Conservation (phyloP, 2,797 vertebrate species). For the Leuciscus waleckii region DNA sequence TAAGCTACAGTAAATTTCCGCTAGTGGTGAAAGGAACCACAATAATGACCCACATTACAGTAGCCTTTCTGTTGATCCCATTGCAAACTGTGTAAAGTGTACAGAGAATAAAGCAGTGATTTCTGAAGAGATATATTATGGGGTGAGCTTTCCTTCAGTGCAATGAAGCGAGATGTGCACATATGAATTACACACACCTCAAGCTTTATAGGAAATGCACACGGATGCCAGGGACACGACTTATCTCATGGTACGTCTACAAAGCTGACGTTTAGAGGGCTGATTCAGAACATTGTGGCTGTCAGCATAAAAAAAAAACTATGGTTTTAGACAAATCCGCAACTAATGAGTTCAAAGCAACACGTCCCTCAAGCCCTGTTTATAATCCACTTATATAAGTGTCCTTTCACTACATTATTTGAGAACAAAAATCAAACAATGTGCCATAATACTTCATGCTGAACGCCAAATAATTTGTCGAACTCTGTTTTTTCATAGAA, state of each 20-base stretch:
- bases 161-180: background rate
- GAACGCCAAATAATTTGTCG: background rate
- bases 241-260: slow-evolving; percentile 20
- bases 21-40: background rate
- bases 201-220: background rate
- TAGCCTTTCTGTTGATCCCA: background rate
- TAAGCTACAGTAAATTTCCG: background rate
- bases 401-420: slow-evolving; percentile 9
- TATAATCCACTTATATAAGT: slow-evolving; percentile 51
- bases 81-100: background rate
- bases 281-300: slow-evolving; percentile 34
- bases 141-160: background rate
- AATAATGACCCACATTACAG: background rate
- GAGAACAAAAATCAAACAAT: slow-evolving; percentile 23
- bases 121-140: background rate
- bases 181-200: slow-evolving; percentile 6
- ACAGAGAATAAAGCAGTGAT: background rate
- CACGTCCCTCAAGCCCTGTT: slow-evolving; percentile 14
- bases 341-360: slow-evolving; percentile 49
- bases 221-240: background rate
- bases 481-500: background rate
- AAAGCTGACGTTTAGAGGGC: slow-evolving; percentile 20
- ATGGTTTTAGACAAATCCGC: slow-evolving; percentile 52
- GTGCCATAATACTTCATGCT: background rate
- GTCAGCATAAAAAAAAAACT: slow-evolving; percentile 31